phyloP scores from a whole-genome alignment of 2,797 vertebrate genomes.

The Catostomus latipinnis region DNA sequence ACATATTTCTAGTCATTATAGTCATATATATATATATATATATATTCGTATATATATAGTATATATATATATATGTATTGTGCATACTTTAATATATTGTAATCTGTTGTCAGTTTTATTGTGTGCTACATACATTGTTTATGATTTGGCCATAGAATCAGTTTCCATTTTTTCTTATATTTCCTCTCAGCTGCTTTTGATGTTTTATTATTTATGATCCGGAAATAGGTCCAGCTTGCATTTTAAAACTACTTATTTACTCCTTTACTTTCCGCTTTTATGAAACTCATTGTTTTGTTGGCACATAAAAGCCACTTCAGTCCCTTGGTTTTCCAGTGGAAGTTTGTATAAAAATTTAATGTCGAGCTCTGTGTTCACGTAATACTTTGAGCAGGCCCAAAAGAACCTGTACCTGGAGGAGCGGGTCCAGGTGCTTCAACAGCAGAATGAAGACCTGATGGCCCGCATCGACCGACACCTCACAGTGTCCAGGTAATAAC shows the following conservation, averaged over 20 bases:
- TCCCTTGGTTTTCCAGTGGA: background rate
- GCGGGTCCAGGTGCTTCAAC: conserved; percentile 92
- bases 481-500: conserved; percentile 85
- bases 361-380: conserved; percentile 61
- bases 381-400: conserved; percentile 85
- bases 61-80: too few relatives aligned
- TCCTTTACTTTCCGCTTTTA: background rate
- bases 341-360: conserved; percentile 67
- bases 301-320: background rate
- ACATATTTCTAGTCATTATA: too few relatives aligned
- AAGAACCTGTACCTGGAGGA: conserved; percentile 94
- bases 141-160: conserved; percentile 1
- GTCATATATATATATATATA: too few relatives aligned
- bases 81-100: too few relatives aligned
- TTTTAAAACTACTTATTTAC: background rate
- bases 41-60: background rate
- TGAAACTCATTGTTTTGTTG: background rate
- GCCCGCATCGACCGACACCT: conserved; percentile 91
- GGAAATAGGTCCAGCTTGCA: background rate
- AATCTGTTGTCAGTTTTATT: background rate
- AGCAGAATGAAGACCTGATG: conserved; percentile 95
- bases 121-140: background rate
- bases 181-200: background rate
- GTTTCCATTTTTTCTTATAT: background rate
- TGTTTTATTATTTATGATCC: conserved; percentile 10